Evolutionary conservation across 2,797 vertebrate species (phyloP).

Genomic region (Lithobates pipiens): DNA sequence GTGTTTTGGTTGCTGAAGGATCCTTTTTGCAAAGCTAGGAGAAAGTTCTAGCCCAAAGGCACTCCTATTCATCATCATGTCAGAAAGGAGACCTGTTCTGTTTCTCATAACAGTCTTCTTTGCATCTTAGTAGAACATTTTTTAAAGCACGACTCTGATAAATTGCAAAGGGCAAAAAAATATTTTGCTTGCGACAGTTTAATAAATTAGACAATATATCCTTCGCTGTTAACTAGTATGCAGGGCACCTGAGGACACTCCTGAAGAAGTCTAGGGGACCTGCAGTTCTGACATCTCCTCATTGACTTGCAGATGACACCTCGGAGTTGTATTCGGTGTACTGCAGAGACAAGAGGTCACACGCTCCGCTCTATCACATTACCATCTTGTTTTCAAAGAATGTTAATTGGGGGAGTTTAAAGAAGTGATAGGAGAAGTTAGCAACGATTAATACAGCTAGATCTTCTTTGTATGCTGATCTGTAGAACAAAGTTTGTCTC

Average conservation of each 20-base stretch:
- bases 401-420: constrained; percentile 29
- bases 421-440: constrained; percentile 13
- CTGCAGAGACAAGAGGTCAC: constrained; percentile 44
- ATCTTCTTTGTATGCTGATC: background rate
- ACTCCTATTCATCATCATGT: no score
- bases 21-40: no score
- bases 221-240: background rate
- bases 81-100: no score
- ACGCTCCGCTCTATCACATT: constrained; percentile 22
- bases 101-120: no score
- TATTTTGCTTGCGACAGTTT: background rate
- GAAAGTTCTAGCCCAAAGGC: no score
- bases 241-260: constrained; percentile 21
- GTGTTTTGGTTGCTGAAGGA: no score
- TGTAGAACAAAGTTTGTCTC: constrained; percentile 1
- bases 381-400: constrained; percentile 48
- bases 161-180: background rate
- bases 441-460: background rate
- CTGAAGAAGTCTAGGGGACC: constrained; percentile 1
- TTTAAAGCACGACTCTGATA: background rate
- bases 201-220: background rate
- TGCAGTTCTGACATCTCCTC: constrained; percentile 11
- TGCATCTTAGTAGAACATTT: no score
- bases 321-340: constrained; percentile 36
- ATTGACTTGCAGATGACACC: constrained; percentile 49